These are phyloP conservation scores for Larimichthys crocea DNA, from an alignment of 2,113 vertebrate genomes.

Conservation along the genomic window DNA sequence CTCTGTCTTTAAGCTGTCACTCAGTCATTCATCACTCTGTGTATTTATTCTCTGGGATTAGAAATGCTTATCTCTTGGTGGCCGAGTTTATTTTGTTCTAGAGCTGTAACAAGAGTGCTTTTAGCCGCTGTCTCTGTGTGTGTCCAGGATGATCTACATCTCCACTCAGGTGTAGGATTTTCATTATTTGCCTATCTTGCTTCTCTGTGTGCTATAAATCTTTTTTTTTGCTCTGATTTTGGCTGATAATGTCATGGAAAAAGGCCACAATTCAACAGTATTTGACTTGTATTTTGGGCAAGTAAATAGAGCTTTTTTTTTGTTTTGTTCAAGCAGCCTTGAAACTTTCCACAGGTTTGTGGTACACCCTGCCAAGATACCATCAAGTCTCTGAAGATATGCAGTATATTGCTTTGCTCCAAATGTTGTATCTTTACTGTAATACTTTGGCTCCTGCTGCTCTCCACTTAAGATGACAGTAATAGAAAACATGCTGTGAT, in stretches of 20 bases:
- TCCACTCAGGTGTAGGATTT: slow-evolving; percentile 42
- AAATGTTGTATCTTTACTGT: slow-evolving; percentile 50
- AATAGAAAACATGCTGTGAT: slow-evolving; percentile 47
- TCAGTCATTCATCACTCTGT: slow-evolving; percentile 69
- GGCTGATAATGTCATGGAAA: slow-evolving; percentile 16
- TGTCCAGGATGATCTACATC: slow-evolving; percentile 26
- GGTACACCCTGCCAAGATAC: slow-evolving; percentile 32
- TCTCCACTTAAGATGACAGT: slow-evolving; percentile 45
- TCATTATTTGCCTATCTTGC: slow-evolving; percentile 26
- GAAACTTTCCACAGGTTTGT: slow-evolving; percentile 45
- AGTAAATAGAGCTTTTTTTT: slow-evolving; percentile 9
- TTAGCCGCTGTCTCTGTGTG: slow-evolving; percentile 30
- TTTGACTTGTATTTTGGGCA: slow-evolving; percentile 22
- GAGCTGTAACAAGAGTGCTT: slow-evolving; percentile 42
- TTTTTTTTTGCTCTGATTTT: not conserved
- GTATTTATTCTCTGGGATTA: slow-evolving; percentile 65
- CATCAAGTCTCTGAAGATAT: slow-evolving; percentile 37
- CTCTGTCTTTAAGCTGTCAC: slow-evolving; percentile 68
- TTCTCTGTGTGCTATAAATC: slow-evolving; percentile 23
- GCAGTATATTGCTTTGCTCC: slow-evolving; percentile 27
- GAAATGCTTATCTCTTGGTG: slow-evolving; percentile 61
- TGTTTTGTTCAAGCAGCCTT: slow-evolving; percentile 5
- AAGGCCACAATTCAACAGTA: slow-evolving; percentile 5
- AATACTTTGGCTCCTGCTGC: slow-evolving; percentile 41
- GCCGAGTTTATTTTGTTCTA: slow-evolving; percentile 65